Conservation (phyloP, 2,888 invertebrate genomes). For the Cosmia trapezina region DNA sequence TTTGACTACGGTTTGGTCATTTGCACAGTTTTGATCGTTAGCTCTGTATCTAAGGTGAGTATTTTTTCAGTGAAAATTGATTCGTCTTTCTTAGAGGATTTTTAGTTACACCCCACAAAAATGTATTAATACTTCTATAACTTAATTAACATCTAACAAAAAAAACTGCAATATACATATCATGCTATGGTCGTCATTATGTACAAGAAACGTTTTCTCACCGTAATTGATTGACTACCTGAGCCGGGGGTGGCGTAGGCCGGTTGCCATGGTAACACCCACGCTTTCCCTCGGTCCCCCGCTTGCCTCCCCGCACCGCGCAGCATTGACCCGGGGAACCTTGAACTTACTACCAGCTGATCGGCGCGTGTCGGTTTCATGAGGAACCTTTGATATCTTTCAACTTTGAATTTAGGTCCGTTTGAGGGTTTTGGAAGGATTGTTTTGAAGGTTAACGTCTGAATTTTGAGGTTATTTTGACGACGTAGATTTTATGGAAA, state of each 20-base stretch:
- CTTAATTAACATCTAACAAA: neutral
- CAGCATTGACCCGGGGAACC: conserved; percentile 87
- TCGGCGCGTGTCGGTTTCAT: conserved; percentile 73
- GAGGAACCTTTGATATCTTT: conserved; percentile 44
- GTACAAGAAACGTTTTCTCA: conserved; percentile 73
- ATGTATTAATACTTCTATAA: neutral
- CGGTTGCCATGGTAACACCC: conserved; percentile 86
- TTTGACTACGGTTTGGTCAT: too few relatives aligned
- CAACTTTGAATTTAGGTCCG: conserved; percentile 18
- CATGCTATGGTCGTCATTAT: conserved; percentile 46
- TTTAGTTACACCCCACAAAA: neutral
- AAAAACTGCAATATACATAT: conserved; percentile 47
- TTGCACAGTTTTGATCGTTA: too few relatives aligned
- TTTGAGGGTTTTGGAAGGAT: conserved; percentile 13
- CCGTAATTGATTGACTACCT: conserved; percentile 88
- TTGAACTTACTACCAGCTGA: conserved; percentile 86
- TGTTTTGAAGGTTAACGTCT: neutral
- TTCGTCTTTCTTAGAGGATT: neutral
- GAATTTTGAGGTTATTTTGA: conserved; percentile 14
- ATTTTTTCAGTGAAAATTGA: neutral
- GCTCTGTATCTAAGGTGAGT: neutral
- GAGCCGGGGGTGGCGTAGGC: conserved; percentile 84
- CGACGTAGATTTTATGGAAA: neutral
- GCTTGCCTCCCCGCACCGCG: conserved; percentile 44
- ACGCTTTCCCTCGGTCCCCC: conserved; percentile 71